These are phyloP conservation scores for Trypoxylus dichotomus DNA, from an alignment of 1,140 invertebrate species.

Conservation along the genomic window DNA sequence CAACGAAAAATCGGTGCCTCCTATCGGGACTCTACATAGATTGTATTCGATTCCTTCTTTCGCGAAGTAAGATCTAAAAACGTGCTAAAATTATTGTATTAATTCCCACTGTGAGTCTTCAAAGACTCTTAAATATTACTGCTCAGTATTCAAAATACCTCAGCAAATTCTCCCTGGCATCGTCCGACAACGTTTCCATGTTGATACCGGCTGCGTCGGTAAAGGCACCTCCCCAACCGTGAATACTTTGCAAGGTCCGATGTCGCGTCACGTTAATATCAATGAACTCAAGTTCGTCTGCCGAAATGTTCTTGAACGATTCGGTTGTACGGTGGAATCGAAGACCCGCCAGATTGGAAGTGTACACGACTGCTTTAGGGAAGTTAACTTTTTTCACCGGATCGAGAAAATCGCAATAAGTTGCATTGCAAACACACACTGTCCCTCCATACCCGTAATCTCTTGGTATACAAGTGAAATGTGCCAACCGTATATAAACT, in stretches of 20 bases:
- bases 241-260: conserved; percentile 59
- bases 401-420: conserved; percentile 77
- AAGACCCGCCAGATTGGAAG: not conserved
- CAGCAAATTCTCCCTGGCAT: conserved; percentile 60
- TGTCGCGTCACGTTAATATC: not conserved
- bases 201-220: conserved; percentile 83
- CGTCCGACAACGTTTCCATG: conserved; percentile 61
- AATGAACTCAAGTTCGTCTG: too few relatives aligned
- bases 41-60: conserved; percentile 71
- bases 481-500: not conserved
- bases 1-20: conserved; percentile 78
- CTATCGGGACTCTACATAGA: conserved; percentile 76
- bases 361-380: not conserved
- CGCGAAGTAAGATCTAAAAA: conserved; percentile 54
- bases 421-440: conserved; percentile 85
- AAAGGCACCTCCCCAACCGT: conserved; percentile 85
- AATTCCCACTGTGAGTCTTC: not conserved
- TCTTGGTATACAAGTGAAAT: conserved; percentile 9
- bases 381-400: not conserved
- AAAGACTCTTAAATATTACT: not conserved
- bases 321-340: not conserved
- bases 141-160: too few relatives aligned
- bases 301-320: not conserved
- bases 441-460: conserved; percentile 34
- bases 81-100: not conserved